Evolutionary conservation across 1,140 invertebrate species (phyloP), one percentile per base, ranked within the genome.

Genomic region (Drosophila melanica): DNA sequence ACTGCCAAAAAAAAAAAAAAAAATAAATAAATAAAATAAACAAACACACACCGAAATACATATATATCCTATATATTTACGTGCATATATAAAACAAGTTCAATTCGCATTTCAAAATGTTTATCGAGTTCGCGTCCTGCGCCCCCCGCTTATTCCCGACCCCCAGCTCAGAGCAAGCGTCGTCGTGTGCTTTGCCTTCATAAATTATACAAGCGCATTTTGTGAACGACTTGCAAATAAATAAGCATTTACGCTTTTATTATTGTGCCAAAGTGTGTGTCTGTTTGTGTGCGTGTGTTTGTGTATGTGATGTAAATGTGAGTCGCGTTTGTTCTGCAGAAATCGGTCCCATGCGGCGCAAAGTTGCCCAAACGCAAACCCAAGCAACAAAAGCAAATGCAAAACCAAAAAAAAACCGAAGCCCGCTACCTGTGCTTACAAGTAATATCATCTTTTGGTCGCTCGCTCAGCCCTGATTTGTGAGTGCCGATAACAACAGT

Each of bases 211-310:
- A 87, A 89, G 82, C 79, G 82, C 79, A 87, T 86, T 86, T 59
- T 70, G 72, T 72, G 82, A 86, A 86, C 82, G 82, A 86, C 82
- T 86, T 86, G 82, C 82, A 86, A 86, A 86, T 86, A 86, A 86
- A 86, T 86, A 86, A 86, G 82, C 82, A 86, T 86, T 86, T 86
- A 86, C 84, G 82, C 82, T 87, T 89, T 86, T 86, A 87, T 87
- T 86, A 79, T 87, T 82, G 82, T 77, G 75, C 82, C 50, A 50
- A 68, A 74, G 74, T 69, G 63, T 69, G 63, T 44, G 37, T 41
- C 11, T 20, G 42, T 53, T 30, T 53, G 42, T 41, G 48, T 53
- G 58, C 63, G 39, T 65, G 58, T 50, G 42, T 42, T n/a, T 51
- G 41, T 30, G 60, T 66, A 42, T 62, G 48, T 33, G 42, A 60